Evolutionary conservation across 2,113 vertebrate species (phyloP), one percentile per base, ranked within the genome.

Genomic region (Colaptes auratus): DNA sequence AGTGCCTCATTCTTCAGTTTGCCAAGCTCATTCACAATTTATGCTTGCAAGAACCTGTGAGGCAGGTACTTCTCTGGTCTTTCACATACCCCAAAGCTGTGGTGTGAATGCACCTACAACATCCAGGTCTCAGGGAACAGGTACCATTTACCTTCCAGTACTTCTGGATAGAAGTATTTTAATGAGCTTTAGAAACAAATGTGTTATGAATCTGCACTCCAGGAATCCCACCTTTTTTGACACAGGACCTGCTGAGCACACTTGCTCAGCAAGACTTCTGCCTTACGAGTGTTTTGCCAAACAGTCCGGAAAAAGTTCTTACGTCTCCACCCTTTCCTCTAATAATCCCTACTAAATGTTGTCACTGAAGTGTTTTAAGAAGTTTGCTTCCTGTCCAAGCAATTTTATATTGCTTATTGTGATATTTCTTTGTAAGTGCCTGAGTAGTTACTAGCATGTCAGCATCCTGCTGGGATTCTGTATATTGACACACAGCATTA

Each of bases 251-350:
- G 42, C 73, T 85, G 72, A 80, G 24, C 27, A n/a, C 6, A 9
- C 55, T 84, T 59, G 73, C 36, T 77, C 56, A 59, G 48, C 42
- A 55, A 61, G n/a, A 50, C 86, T 79, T 93, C 85, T 84, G 39
- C 53, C 31, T 53, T 6, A 1, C 0, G 0, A 55, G 23, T 23
- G 7, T 76, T 89, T 86, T 88, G 56, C 48, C 63, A 88, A 77
- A 33, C 27, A 60, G 23, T 13, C 76, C 84, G 70, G 69, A 92
- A 88, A 61, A 60, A 82, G 58, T 60, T 74, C 42, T 64, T 52
- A 20, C 3, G 30, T 77, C 92, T 90, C 93, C 96, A 92, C 92
- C 95, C 96, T 93, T 95, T 96, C 95, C 93, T 95, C 73, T 81
- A 74, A 90, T 86, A 96, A 95, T 64, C 52, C 76, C 39, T 12